Evolutionary conservation across 2,888 invertebrate species (phyloP).

Genomic region (Ariolimax columbianus): DNA sequence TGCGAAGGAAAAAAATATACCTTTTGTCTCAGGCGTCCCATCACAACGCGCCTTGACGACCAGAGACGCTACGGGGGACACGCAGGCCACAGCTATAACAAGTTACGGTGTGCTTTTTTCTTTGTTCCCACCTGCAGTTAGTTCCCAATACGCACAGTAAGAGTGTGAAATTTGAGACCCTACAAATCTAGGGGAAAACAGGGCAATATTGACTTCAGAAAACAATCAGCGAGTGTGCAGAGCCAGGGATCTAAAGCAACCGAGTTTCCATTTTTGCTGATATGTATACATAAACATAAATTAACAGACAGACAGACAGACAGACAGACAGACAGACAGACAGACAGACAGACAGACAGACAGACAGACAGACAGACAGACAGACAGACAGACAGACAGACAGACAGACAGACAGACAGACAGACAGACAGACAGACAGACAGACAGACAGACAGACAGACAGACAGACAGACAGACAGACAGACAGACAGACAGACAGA

Average conservation of each 20-base stretch:
- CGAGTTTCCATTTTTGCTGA: too few species aligned
- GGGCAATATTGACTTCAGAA: too few species aligned
- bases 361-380: background rate
- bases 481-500: background rate
- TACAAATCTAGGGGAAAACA: background rate
- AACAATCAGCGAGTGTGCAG: too few species aligned
- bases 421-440: background rate
- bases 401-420: background rate
- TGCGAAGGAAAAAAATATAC: background rate
- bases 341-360: background rate
- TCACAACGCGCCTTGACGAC: background rate
- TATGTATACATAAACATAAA: background rate
- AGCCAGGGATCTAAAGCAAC: too few species aligned
- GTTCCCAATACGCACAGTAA: background rate
- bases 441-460: background rate
- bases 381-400: background rate
- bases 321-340: conserved; percentile 5
- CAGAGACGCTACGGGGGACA: background rate
- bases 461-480: background rate
- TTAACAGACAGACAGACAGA: background rate
- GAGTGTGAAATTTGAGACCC: too few species aligned
- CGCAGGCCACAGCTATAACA: background rate
- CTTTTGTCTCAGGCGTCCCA: background rate
- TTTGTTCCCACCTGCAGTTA: background rate
- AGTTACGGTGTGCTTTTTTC: background rate